These are phyloP conservation scores for Gymnogyps californianus DNA, from an alignment of 2,113 vertebrate genomes.

Conservation along the genomic window DNA sequence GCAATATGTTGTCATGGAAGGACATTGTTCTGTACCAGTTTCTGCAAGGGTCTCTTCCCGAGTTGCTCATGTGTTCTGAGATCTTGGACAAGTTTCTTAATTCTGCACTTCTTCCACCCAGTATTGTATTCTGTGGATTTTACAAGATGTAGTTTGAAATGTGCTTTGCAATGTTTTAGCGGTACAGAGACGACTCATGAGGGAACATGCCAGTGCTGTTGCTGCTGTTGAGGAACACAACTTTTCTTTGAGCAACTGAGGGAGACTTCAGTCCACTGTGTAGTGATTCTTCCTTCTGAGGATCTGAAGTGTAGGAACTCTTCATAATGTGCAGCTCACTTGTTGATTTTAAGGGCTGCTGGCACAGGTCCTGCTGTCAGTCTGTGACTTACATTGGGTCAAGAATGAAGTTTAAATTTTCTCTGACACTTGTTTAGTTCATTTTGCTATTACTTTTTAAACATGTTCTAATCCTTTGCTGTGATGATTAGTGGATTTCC, in stretches of 20 bases:
- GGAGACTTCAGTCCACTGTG: not conserved
- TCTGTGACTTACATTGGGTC: not conserved
- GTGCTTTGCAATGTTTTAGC: not conserved
- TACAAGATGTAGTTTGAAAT: not conserved
- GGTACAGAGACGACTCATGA: not conserved
- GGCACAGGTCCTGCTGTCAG: not conserved
- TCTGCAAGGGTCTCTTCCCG: not conserved
- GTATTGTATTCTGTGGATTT: not conserved
- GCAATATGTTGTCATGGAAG: rapidly evolving
- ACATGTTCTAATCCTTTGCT: not conserved
- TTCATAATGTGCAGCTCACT: not conserved
- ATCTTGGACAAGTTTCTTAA: not conserved
- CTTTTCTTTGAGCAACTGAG: not conserved
- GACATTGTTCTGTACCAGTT: not conserved
- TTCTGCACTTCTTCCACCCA: not conserved
- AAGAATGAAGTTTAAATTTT: not conserved
- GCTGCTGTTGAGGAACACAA: not conserved
- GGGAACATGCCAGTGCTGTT: not conserved
- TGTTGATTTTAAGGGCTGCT: not conserved
- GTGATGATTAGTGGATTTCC: not conserved
- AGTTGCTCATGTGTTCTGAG: not conserved
- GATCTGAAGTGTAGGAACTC: not conserved
- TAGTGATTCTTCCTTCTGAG: not conserved
- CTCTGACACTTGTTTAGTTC: not conserved
- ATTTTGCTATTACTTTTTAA: not conserved